Base-by-base conservation (phyloP, 2,888 invertebrate species). In the Pyralis farinalis region DNA sequence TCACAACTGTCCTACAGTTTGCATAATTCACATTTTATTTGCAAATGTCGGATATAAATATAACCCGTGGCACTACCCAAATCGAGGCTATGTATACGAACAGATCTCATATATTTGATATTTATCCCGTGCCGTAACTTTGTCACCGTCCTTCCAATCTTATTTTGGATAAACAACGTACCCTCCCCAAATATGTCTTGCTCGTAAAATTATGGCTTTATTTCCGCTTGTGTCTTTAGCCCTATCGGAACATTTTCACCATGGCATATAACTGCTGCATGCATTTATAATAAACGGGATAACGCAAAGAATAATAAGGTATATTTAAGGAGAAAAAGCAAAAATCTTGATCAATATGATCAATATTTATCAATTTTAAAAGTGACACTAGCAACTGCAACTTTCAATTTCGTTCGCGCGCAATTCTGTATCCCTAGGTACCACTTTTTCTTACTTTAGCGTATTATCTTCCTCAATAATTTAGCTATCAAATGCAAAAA, bases 191-290 rank as follows among this genome's bases (percentile, higher is more conserved):
- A 67, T 61, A 68, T 59, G 56, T 55, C 53, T 44, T 51, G 54
- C 42, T 37, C 37, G 49, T 62, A 57, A 68, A 73, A 66, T 74
- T 74, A 79, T 77, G 51, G 59, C 63, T 62, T 72, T 80, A 76
- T 80, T 81, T 79, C 4, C 16, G 4, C 16, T 75, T 58, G 63
- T 63, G 55, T 60, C 38, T 46, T 30, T 41, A 47, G 55, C 54
- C 53, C 55, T 49, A 54, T 55, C 47, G 42, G 37, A 39, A 40
- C 47, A 41, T 46, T 59, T 54, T 50, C 43, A 35, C 35, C 49
- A 45, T 50, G 41, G 34, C 47, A 44, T 51, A 53, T 44, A 50
- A 53, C 47, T 25, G 29, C 34, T 10, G 30, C 30, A 3, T 21
- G 7, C 21, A 11, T 3, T 9, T n/a, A n/a, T n/a, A n/a, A n/a